A percentile compares a stretch with the other conserved stretches of the same genome.
These are phyloP conservation scores for Ellobium chinense DNA, from an alignment of 2,888 invertebrate genomes.

Conservation along the genomic window DNA sequence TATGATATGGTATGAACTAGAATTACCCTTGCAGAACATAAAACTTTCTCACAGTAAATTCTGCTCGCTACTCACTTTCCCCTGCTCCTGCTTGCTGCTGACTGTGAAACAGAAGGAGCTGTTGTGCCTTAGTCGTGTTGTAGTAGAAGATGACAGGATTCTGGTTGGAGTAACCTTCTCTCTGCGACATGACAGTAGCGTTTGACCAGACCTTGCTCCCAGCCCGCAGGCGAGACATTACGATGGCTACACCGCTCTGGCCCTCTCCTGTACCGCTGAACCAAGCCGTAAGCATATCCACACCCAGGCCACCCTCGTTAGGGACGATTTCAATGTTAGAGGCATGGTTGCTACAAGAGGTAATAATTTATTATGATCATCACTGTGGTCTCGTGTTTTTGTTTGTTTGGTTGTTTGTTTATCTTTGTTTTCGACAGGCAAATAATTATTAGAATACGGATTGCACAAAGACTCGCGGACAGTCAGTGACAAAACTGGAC, in stretches of 20 bases:
- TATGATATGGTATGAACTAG: too few species aligned
- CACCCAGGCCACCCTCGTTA: slow-evolving; percentile 22
- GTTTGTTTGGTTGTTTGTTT: too few species aligned
- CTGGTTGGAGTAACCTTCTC: slow-evolving; percentile 51
- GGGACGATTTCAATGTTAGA: slow-evolving; percentile 50
- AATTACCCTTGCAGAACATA: too few species aligned
- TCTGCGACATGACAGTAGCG: slow-evolving; percentile 47
- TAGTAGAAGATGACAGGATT: slow-evolving; percentile 52
- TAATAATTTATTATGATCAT: too few species aligned
- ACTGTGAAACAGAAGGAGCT: slow-evolving; percentile 44
- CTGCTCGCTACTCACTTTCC: not conserved
- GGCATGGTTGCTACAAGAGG: slow-evolving; percentile 50
- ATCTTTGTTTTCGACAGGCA: too few species aligned
- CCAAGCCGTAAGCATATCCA: slow-evolving; percentile 46
- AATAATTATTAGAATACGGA: too few species aligned
- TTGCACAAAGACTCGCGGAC: too few species aligned
- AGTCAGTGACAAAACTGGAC: too few species aligned
- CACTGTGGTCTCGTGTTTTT: too few species aligned
- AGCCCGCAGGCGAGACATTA: slow-evolving; percentile 43
- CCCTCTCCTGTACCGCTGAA: slow-evolving; percentile 43
- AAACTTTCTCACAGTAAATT: too few species aligned
- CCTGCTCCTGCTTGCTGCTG: slow-evolving; percentile 46
- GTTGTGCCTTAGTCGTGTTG: slow-evolving; percentile 15
- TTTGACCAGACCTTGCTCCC: slow-evolving; percentile 41
- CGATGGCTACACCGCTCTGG: slow-evolving; percentile 45